Base-by-base conservation (phyloP, 2,797 vertebrate species). In the Serranus cabrilla region DNA sequence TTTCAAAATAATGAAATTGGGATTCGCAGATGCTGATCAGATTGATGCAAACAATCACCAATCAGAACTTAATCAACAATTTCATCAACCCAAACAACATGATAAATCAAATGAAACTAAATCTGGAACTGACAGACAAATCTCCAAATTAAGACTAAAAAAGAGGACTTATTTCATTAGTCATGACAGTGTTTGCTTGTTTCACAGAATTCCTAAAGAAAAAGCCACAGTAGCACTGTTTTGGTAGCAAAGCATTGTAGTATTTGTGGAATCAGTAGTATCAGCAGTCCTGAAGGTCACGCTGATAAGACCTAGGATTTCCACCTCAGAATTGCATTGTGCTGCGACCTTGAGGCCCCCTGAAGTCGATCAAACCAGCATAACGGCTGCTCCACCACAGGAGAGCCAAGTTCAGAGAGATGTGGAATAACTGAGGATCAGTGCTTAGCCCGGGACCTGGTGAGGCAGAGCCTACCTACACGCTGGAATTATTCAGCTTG, bases 301-400 rank as follows among this genome's bases (percentile, higher is more conserved):
- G 31, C 87, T 91, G 94, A 95, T 96, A 95, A 96, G 87, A 90
- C 90, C 84, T 79, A 74, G 90, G 90, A 92, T 94, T 93, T 93
- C 84, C 84, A 87, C 89, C 91, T 85, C 84, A 79, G 91, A 84
- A 88, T 85, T 84, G 84, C 90, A 92, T 93, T 93, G 91, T 91
- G 89, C 74, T 77, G 31, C 79, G 87, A 95, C 94, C 94, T 94
- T 94, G 82, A 89, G 85, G 85, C 88, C 90, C 89, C 89, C 91
- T 83, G 92, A 94, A 94, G 92, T 92, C 85, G 87, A 92, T 93
- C 92, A 92, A 92, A 93, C 85, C 74, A 18, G 76, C 84, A 76
- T 49, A 80, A 85, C 70, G 70, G 79, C 87, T 55, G 82, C 90
- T 87, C 82, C 87, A 63, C 90, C 78, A 18, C 89, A 81, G 88